A percentile compares a stretch with the other conserved stretches of the same genome.
These are phyloP conservation scores for Philypnodon macrostomus DNA, from an alignment of 2,797 vertebrate species.

Conservation along the genomic window DNA sequence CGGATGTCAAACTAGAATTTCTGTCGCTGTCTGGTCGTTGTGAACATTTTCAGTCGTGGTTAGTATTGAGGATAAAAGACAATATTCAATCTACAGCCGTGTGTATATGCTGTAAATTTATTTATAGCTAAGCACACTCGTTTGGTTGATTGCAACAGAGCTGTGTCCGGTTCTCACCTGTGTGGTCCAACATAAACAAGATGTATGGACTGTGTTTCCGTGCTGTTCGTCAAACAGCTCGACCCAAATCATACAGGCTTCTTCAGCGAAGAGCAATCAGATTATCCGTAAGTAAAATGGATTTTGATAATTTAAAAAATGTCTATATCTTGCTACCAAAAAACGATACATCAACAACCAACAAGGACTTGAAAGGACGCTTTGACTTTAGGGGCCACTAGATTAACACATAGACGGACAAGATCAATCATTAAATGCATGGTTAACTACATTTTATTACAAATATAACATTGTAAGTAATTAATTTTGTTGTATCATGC, in stretches of 20 bases:
- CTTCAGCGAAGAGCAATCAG: conserved; percentile 66
- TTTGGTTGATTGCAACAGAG: neutral
- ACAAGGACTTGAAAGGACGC: conserved; percentile 5
- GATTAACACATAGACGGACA: too few relatives aligned
- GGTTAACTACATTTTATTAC: neutral
- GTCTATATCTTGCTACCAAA: neutral
- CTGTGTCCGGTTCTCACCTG: conserved; percentile 32
- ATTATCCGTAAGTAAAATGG: conserved; percentile 60
- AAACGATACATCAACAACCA: neutral
- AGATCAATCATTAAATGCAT: too few relatives aligned
- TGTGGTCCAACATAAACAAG: conserved; percentile 53
- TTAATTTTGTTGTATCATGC: neutral
- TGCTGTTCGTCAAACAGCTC: conserved; percentile 49
- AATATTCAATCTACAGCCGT: neutral
- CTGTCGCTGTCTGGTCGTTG: neutral
- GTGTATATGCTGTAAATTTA: neutral
- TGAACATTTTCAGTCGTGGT: neutral
- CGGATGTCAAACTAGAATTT: neutral
- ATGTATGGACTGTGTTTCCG: conserved; percentile 63
- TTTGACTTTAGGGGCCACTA: neutral
- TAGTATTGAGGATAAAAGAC: neutral
- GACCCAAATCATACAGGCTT: conserved; percentile 42
- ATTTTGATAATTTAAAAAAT: neutral
- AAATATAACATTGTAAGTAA: neutral
- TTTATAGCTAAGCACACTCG: neutral